Base-by-base conservation (phyloP, 2,888 invertebrate species). In the Dryocosmus kuriphilus region DNA sequence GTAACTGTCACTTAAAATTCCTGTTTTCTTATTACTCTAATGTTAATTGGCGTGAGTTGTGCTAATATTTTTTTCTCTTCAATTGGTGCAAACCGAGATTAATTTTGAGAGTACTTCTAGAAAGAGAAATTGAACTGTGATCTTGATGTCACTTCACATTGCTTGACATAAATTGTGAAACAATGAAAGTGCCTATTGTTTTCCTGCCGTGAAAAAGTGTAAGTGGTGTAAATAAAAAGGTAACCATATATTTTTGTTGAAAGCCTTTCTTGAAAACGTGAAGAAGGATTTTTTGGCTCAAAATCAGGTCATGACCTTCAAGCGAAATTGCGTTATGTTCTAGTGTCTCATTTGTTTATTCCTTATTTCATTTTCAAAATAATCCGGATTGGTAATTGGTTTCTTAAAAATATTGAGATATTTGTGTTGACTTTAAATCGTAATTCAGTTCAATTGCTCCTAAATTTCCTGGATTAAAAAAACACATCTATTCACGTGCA, bases 1-100 rank as follows among this genome's bases (percentile, higher is more conserved):
- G 71, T 71, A 71, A 71, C 51, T 71, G 71, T 71, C 71, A 71
- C 46, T 71, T 71, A 71, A 71, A 51, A 71, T 51, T 71, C 32
- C 55, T 71, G 30, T 30, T 30, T 71, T 71, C 22, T 71, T 71
- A 71, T 71, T n/a, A 32, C 30, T 71, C 30, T 30, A 71, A 11
- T 46, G 8, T 24, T 71, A 71, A 71, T 71, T 32, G 71, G 30
- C 32, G 4, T 4, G 30, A 71, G n/a, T 32, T 30, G 30, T 32
- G 6, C 11, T 30, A 71, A 5, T 32, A n/a, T 32, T 51, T 71
- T 30, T 51, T 7, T 32, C 51, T 32, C 55, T 71, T 71, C 11
- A 51, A 30, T 71, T 22, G 9, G n/a, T 51, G 46, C n/a, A 71
- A 30, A 30, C 7, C 6, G n/a, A 27, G 1, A 27, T 51, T 27